Evolutionary conservation across 2,113 vertebrate genomes (phyloP).

Genomic region (Cisticola juncidis): DNA sequence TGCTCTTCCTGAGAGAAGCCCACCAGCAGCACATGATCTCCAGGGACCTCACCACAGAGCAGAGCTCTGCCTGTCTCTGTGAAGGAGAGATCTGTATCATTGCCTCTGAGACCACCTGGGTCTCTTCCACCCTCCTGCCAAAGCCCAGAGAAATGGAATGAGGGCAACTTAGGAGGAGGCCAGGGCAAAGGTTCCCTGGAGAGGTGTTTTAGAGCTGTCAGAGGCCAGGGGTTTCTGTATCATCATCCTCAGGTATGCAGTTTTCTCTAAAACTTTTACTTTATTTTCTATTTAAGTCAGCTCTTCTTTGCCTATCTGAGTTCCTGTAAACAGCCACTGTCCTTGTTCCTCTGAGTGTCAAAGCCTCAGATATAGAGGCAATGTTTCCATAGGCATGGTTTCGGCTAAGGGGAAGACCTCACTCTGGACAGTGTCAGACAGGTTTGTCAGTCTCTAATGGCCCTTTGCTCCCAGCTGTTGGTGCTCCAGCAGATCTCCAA

Average conservation of each 20-base stretch:
- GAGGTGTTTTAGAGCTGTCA: background rate
- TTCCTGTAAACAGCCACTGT: background rate
- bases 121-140: background rate
- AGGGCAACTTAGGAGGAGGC: background rate
- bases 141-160: background rate
- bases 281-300: background rate
- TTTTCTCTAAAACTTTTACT: background rate
- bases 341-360: background rate
- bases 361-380: fast-evolving
- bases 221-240: background rate
- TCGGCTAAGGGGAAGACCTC: background rate
- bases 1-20: background rate
- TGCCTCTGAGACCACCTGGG: background rate
- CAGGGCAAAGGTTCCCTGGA: background rate
- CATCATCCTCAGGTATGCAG: fast-evolving
- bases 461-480: background rate
- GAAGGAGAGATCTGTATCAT: background rate
- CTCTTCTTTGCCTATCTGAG: background rate
- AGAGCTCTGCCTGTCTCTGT: fast-evolving
- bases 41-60: background rate
- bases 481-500: background rate
- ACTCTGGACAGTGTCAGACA: background rate
- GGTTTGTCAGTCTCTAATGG: background rate
- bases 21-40: fast-evolving
- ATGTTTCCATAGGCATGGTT: background rate